Percentiles rank a stretch among this genome's conserved stretches.
Conservation (phyloP, 2,888 invertebrate genomes). For the Prosapia bicincta region DNA sequence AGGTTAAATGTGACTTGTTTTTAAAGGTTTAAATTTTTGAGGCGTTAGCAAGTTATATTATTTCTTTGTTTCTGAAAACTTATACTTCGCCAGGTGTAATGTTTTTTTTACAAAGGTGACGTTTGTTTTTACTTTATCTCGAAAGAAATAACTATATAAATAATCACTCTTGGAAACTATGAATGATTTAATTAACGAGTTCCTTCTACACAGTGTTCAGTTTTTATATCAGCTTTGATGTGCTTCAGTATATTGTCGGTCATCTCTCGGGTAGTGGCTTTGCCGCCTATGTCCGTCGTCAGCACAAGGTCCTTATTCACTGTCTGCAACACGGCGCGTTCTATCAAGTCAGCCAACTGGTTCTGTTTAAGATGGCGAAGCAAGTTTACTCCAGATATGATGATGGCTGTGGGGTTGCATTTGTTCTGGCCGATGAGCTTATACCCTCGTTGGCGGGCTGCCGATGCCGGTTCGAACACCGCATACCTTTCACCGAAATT, state of each 20-base stretch:
- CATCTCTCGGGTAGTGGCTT: neutral
- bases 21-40: too few relatives aligned
- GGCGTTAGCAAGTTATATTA: too few relatives aligned
- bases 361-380: constrained; percentile 3
- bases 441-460: constrained; percentile 3
- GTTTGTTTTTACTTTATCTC: too few relatives aligned
- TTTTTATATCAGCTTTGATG: neutral
- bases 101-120: too few relatives aligned
- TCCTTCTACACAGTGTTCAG: neutral
- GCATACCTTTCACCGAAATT: constrained; percentile 10
- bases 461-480: constrained; percentile 9
- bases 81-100: too few relatives aligned
- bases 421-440: constrained; percentile 11
- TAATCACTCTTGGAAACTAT: too few relatives aligned
- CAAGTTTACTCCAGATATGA: constrained; percentile 1
- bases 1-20: too few relatives aligned
- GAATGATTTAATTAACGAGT: too few relatives aligned
- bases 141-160: too few relatives aligned
- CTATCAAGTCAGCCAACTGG: neutral
- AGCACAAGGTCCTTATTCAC: constrained; percentile 2
- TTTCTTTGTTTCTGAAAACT: too few relatives aligned
- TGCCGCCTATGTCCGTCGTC: constrained; percentile 8
- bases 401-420: constrained; percentile 5
- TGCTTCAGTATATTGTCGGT: neutral
- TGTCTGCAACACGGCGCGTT: neutral